Evolutionary conservation across 1,140 invertebrate genomes (phyloP), one percentile per base, ranked within the genome.

Genomic region (Megalonaias nervosa): DNA sequence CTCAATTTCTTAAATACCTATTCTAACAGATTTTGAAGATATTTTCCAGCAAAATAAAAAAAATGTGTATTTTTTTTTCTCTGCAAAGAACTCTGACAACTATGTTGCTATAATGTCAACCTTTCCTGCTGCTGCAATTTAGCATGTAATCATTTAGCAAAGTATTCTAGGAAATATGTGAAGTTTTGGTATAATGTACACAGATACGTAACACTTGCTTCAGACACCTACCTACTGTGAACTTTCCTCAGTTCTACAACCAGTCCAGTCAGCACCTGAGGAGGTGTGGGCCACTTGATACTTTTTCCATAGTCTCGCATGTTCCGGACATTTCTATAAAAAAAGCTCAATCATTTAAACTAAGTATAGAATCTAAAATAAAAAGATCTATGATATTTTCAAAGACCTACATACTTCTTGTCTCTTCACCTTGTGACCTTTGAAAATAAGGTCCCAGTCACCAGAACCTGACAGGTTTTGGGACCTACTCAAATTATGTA

Each of bases 261-360:
- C 5, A 94, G 93, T 14, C 91, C 83, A 64, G 92, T 90, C 2
- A 95, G 92, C 0, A 94, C 92, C n/a, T 92, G 90, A 31, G 95
- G 95, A 19, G 96, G 93, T 23, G 90, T 88, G 0, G 97, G 96
- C 97, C 97, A 99, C 62, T 91, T 89, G 26, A 97, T 91, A 77
- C 91, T 93, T 88, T 96, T 96, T 9, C 96, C 96, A 85, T 94
- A 96, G 90, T 97, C 95, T 23, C 90, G 92, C 87, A 90, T 89
- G 58, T 84, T 83, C 66, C 89, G 85, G 4, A 90, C 92, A 89
- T 91, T 90, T 75, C 92, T 92, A 81, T 59, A 70, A 80, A 19
- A 69, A 38, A 23, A 48, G n/a, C 23, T 58, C 38, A 6, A 11
- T 48, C 38, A 48, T 48, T 48, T 48, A 48, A 48, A 11, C 38